Conservation (phyloP, 2,797 vertebrate species). For the Semaprochilodus insignis region DNA sequence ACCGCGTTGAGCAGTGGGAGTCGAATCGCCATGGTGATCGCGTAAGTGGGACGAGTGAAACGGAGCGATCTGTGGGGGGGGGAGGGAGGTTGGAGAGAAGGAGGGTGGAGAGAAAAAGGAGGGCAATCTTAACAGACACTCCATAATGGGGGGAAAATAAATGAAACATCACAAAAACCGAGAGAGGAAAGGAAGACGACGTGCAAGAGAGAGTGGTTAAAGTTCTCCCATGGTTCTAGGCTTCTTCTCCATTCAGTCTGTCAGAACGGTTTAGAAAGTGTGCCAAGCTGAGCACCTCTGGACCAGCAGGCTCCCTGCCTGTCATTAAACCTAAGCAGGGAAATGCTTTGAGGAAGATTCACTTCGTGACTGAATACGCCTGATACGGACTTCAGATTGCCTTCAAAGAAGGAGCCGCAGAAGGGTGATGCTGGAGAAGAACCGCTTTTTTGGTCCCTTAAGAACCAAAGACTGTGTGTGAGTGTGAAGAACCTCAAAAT, state of each 20-base stretch:
- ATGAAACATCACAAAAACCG: slow-evolving; percentile 31
- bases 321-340: background rate
- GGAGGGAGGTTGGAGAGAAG: slow-evolving; percentile 28
- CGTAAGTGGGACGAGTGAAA: slow-evolving; percentile 55
- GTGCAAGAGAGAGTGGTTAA: background rate
- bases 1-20: slow-evolving; percentile 18
- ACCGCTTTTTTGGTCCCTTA: too few relatives aligned
- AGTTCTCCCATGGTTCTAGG: background rate
- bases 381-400: too few relatives aligned
- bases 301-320: background rate
- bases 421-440: too few relatives aligned
- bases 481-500: too few relatives aligned
- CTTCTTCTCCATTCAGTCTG: background rate
- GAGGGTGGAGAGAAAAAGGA: slow-evolving; percentile 42
- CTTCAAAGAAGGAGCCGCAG: too few relatives aligned
- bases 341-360: background rate
- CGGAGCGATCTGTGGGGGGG: slow-evolving; percentile 45
- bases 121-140: slow-evolving; percentile 42
- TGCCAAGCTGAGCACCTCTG: background rate
- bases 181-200: slow-evolving; percentile 8
- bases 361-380: background rate
- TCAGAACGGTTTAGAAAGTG: slow-evolving; percentile 4
- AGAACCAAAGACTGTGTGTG: too few relatives aligned
- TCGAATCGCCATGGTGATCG: slow-evolving; percentile 48
- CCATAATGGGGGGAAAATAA: slow-evolving; percentile 44